Conservation (phyloP, 2,888 invertebrate species). For the Eumacrocentrus americanus region DNA sequence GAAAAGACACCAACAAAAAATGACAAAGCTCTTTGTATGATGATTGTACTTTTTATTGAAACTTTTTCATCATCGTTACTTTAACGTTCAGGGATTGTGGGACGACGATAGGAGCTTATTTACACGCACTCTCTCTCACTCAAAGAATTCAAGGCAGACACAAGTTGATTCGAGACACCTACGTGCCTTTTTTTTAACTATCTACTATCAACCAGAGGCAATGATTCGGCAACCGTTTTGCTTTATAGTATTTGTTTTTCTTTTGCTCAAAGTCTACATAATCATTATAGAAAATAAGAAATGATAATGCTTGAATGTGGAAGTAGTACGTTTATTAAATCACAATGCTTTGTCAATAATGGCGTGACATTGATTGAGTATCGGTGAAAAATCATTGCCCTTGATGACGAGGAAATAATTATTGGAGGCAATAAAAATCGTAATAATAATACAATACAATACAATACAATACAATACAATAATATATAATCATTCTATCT, state of each 20-base stretch:
- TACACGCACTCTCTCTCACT: constrained; percentile 50
- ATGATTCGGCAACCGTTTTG: constrained; percentile 35
- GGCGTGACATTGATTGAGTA: background rate
- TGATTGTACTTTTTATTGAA: constrained; percentile 60
- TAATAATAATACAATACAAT: constrained; percentile 45
- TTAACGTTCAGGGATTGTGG: constrained; percentile 36
- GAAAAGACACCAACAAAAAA: background rate
- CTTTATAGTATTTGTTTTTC: constrained; percentile 13
- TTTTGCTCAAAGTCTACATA: constrained; percentile 9
- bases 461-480: constrained; percentile 42
- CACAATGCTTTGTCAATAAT: background rate
- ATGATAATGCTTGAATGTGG: constrained; percentile 1
- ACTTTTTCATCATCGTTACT: constrained; percentile 48
- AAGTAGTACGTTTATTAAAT: background rate
- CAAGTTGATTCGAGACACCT: constrained; percentile 36
- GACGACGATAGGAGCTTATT: constrained; percentile 47
- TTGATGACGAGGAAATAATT: constrained; percentile 32
- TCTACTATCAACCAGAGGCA: constrained; percentile 43
- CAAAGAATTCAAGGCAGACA: constrained; percentile 36
- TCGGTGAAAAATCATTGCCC: constrained; percentile 25
- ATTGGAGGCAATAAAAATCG: constrained; percentile 30
- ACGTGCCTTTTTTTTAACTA: constrained; percentile 41
- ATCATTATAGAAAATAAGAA: constrained; percentile 2
- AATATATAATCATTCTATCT: constrained; percentile 50
- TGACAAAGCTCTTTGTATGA: constrained; percentile 34